Evolutionary conservation across 2,113 vertebrate species (phyloP).

Genomic region (Lasiurus borealis): DNA sequence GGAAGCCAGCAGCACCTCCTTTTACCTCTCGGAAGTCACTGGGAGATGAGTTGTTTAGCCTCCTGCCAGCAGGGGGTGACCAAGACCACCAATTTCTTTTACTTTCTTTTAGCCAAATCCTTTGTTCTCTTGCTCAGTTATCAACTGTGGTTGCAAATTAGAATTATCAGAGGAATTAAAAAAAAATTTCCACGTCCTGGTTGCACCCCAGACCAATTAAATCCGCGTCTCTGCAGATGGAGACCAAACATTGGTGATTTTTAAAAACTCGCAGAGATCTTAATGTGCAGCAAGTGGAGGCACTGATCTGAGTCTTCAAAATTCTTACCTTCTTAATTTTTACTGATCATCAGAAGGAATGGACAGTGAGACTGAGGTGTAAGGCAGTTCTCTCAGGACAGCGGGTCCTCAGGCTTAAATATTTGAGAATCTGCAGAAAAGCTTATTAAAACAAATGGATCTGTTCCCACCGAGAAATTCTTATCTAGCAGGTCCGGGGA

Average conservation of each 20-base stretch:
- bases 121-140: neutral
- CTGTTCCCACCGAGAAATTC: neutral
- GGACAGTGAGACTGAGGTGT: neutral
- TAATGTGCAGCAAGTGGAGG: neutral
- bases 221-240: neutral
- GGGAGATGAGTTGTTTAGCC: neutral
- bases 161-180: neutral
- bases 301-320: neutral
- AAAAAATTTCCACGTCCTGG: neutral
- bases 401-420: neutral
- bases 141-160: neutral
- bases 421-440: neutral
- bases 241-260: neutral
- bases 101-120: neutral
- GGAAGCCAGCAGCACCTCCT: rapidly evolving
- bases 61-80: neutral
- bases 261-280: neutral
- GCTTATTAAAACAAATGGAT: neutral
- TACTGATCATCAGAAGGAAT: neutral
- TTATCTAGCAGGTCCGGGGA: too few relatives aligned
- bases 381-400: neutral
- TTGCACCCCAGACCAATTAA: neutral
- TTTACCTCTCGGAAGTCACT: neutral
- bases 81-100: neutral
- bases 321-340: neutral